Evolutionary conservation across 1,140 invertebrate species (phyloP), one percentile per base, ranked within the genome.

Genomic region (Caerostris extrusa): DNA sequence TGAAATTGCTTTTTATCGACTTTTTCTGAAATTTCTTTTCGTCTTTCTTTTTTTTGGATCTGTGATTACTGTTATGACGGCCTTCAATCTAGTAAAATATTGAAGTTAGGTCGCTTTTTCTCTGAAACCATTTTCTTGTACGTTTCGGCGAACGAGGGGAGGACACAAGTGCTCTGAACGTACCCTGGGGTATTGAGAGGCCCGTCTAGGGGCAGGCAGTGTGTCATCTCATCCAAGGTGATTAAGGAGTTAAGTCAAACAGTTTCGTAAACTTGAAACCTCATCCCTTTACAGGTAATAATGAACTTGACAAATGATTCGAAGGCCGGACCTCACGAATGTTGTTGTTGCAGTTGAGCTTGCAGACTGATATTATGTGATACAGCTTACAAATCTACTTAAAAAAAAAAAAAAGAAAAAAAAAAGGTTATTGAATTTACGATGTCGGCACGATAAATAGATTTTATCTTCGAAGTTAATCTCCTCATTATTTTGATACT

Each of bases 181-280:
- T 4, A 8, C 34, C 69, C 69, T 53, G 19, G 3, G 69, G 69
- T 19, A 50, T 34, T 77, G 34, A 50, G 34, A 50, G 69, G 60
- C 60, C 8, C 8, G 8, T 61, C 64, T 69, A 17, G 8, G 34
- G 69, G 64, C 64, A 69, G 7, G 7, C 69, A 19, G 50, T 77
- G 69, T 77, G 69, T 77, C 69, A 77, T 77, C 69, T 53, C 50
- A 77, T 77, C 12, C 69, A 77, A 10, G n/a, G 69, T 77, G 69
- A 53, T 50, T 77, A 77, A 77, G 69, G 69, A 77, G 34, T 50
- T 50, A 34, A 77, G 69, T 77, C 12, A 77, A 77, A 50, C 69
- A 8, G 7, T 77, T 77, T 77, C 69, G 69, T 12, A 77, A 77
- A 34, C 12, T 77, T 77, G 69, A 50, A 77, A 77, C 3, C 69